Evolutionary conservation across 1,140 invertebrate species (phyloP).

Genomic region (Drosophila lacteicornis): DNA sequence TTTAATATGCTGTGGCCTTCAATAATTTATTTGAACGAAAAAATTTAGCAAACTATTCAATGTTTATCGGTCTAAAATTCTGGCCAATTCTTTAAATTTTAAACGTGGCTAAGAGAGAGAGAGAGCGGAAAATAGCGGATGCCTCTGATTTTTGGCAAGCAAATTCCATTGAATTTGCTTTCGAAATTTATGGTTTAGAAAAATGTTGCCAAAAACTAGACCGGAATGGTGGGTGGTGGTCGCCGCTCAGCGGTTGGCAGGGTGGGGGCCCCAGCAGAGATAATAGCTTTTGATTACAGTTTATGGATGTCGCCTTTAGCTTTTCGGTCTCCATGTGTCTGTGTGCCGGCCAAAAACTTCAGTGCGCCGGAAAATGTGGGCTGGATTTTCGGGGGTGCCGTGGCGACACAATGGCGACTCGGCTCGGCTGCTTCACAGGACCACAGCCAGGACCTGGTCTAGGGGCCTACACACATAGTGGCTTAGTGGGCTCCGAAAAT

Average conservation of each 20-base stretch:
- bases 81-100: slow-evolving; percentile 56
- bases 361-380: slow-evolving; percentile 22
- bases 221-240: slow-evolving; percentile 49
- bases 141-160: slow-evolving; percentile 77
- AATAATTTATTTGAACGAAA: slow-evolving; percentile 33
- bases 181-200: slow-evolving; percentile 75
- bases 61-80: slow-evolving; percentile 36
- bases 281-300: slow-evolving; percentile 84
- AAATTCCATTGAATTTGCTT: slow-evolving; percentile 78
- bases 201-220: slow-evolving; percentile 80
- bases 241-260: neutral
- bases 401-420: slow-evolving; percentile 74
- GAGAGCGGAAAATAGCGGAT: slow-evolving; percentile 39
- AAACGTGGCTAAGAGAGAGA: slow-evolving; percentile 11
- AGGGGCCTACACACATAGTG: slow-evolving; percentile 18
- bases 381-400: slow-evolving; percentile 47
- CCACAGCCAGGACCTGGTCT: slow-evolving; percentile 9
- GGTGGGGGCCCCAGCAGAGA: slow-evolving; percentile 60
- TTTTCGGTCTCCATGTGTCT: slow-evolving; percentile 40
- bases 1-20: slow-evolving; percentile 34
- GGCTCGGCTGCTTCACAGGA: slow-evolving; percentile 1
- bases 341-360: slow-evolving; percentile 49
- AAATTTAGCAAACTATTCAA: slow-evolving; percentile 23
- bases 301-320: slow-evolving; percentile 82
- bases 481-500: slow-evolving; percentile 47